phyloP scores from a whole-genome alignment of 2,888 invertebrate genomes.

The Mythimna albipuncta region DNA sequence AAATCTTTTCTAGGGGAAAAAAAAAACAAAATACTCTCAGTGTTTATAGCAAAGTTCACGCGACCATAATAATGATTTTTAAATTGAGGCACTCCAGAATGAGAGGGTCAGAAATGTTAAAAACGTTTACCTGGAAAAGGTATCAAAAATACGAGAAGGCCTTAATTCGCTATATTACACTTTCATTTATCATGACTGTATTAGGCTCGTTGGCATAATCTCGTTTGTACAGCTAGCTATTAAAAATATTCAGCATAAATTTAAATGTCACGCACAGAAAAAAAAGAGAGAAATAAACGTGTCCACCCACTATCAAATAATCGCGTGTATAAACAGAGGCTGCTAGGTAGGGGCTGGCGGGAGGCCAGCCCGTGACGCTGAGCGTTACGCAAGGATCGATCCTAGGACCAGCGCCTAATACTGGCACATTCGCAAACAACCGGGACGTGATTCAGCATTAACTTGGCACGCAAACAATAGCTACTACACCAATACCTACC shows the following conservation, averaged over 20 bases:
- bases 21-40: slow-evolving; percentile 17
- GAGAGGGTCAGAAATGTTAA: slow-evolving; percentile 58
- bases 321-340: slow-evolving; percentile 55
- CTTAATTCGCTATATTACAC: slow-evolving; percentile 17
- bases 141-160: slow-evolving; percentile 33
- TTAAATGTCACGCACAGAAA: not conserved
- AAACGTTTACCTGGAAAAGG: slow-evolving; percentile 48
- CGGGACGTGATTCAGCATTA: slow-evolving; percentile 55
- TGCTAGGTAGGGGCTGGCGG: slow-evolving; percentile 69
- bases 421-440: slow-evolving; percentile 62
- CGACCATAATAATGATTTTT: slow-evolving; percentile 36
- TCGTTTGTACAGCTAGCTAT: not conserved
- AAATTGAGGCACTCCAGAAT: slow-evolving; percentile 38
- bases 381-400: slow-evolving; percentile 71
- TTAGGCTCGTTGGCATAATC: slow-evolving; percentile 31
- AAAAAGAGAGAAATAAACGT: slow-evolving; percentile 15
- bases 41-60: slow-evolving; percentile 22
- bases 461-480: slow-evolving; percentile 51
- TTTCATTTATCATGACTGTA: slow-evolving; percentile 36
- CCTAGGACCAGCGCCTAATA: slow-evolving; percentile 57
- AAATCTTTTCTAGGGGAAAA: slow-evolving; percentile 11
- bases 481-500: slow-evolving; percentile 34
- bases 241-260: not conserved
- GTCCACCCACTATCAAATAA: slow-evolving; percentile 43
- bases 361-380: slow-evolving; percentile 71